Base-by-base conservation (phyloP, 2,113 vertebrate genomes). In the Megaceryle maxima region DNA sequence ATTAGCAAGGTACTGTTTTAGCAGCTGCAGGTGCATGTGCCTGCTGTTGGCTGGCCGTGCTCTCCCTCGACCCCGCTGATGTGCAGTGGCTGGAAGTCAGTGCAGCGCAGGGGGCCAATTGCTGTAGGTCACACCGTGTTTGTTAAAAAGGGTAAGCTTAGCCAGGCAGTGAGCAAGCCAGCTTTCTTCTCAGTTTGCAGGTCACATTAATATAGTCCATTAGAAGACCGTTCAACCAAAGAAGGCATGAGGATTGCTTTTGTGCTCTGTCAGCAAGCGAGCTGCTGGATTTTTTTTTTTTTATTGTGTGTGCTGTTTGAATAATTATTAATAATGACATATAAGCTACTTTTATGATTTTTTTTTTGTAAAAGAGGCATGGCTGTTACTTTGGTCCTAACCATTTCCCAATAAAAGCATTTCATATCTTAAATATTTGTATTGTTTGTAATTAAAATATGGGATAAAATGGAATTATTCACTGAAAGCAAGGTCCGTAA, bases 391-490 rank as follows among this genome's bases (percentile, higher is more conserved):
- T 91, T 78, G 48, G 35, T 60, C 57, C 57, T 86, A 94, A 39
- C 26, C 29, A n/a, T 92, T 94, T 89, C 48, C 75, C 66, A 96
- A 18, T 77, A 57, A 82, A 57, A 88, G 33, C 33, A 19, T 83
- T 91, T 91, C 4, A 5, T 85, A 92, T 73, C 81, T 62, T 91
- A 91, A 85, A 57, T 94, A 62, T 95, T 79, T 95, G 14, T 83
- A 83, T 78, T 94, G 87, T 89, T 92, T 91, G 29, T 37, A 89
- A 79, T 91, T 96, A 92, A 96, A 91, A 66, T 60, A 73, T 15
- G 72, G 77, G 62, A 64, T 89, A 68, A 68, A 95, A 72, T 37
- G 11, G 78, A 83, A 87, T 79, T 35, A 56, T 57, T 91, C 20
- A 19, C 44, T 91, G 55, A 85, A 92, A 92, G 19, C 66, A 43